These are phyloP conservation scores for Isoperla grammatica DNA, from an alignment of 2,888 invertebrate species.

Conservation along the genomic window DNA sequence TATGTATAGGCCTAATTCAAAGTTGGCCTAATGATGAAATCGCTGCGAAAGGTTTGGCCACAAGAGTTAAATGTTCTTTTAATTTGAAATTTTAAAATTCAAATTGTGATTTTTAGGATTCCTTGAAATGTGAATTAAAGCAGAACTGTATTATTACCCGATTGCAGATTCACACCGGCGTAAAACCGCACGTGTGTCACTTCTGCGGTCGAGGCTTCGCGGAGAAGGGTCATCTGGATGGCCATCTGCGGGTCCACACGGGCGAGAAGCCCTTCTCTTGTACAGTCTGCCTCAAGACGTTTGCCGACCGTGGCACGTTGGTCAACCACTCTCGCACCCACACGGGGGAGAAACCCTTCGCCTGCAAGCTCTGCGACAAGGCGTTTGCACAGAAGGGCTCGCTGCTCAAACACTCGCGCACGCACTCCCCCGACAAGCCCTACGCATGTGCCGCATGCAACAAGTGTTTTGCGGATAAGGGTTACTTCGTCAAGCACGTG, in stretches of 20 bases:
- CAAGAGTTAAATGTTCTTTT: too few relatives aligned
- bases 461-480: slow-evolving; percentile 37
- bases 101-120: too few relatives aligned
- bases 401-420: slow-evolving; percentile 45
- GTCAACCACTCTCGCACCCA: slow-evolving; percentile 35
- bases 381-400: slow-evolving; percentile 39
- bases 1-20: too few relatives aligned
- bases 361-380: slow-evolving; percentile 34
- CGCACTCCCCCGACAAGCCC: slow-evolving; percentile 45
- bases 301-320: slow-evolving; percentile 45
- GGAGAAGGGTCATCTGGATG: slow-evolving; percentile 22
- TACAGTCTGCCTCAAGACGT: slow-evolving; percentile 41
- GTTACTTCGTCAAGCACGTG: slow-evolving; percentile 40
- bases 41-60: too few relatives aligned
- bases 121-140: too few relatives aligned
- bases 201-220: slow-evolving; percentile 20
- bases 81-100: too few relatives aligned
- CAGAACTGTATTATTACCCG: too few relatives aligned
- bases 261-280: slow-evolving; percentile 45
- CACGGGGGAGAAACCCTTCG: slow-evolving; percentile 35
- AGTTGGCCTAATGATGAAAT: too few relatives aligned
- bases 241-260: slow-evolving; percentile 31
- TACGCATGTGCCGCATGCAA: slow-evolving; percentile 45
- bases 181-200: slow-evolving; percentile 22
- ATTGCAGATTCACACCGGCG: slow-evolving; percentile 19